A percentile compares a stretch with the other conserved stretches of the same genome.
These are phyloP conservation scores for Rhipidura dahli DNA, from an alignment of 2,113 vertebrate species.

Conservation along the genomic window DNA sequence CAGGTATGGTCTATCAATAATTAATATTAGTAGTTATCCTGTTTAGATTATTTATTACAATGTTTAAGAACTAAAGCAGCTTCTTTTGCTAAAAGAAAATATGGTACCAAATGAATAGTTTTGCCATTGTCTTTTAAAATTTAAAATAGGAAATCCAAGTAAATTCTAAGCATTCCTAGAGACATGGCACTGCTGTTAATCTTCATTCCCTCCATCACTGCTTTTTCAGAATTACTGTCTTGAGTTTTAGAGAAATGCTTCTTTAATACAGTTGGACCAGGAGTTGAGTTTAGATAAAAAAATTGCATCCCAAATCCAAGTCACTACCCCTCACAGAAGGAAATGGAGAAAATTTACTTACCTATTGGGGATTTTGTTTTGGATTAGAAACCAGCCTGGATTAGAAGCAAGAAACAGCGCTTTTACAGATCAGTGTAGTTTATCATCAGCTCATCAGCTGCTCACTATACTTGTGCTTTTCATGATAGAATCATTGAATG, in stretches of 20 bases:
- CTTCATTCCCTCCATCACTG: not conserved
- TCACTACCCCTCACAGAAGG: not conserved
- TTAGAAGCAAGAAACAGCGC: not conserved
- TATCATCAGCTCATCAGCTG: not conserved
- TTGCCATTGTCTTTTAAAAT: not conserved
- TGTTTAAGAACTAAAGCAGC: not conserved
- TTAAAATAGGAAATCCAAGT: not conserved
- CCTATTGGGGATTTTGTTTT: not conserved
- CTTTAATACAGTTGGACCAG: not conserved
- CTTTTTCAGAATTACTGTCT: not conserved
- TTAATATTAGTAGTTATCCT: not conserved
- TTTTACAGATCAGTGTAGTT: not conserved
- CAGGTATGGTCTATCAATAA: constrained; percentile 75
- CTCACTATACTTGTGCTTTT: not conserved
- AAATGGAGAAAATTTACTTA: not conserved
- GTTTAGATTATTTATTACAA: not conserved
- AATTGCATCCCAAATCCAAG: not conserved
- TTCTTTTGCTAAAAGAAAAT: not conserved
- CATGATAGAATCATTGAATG: not conserved
- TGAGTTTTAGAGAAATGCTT: not conserved
- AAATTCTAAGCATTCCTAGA: not conserved
- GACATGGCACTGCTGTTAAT: not conserved
- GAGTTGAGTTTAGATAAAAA: not conserved
- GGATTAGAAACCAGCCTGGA: not conserved
- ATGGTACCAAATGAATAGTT: not conserved